phyloP scores from a whole-genome alignment of 2,888 invertebrate genomes.

The Cephus nigrinus region DNA sequence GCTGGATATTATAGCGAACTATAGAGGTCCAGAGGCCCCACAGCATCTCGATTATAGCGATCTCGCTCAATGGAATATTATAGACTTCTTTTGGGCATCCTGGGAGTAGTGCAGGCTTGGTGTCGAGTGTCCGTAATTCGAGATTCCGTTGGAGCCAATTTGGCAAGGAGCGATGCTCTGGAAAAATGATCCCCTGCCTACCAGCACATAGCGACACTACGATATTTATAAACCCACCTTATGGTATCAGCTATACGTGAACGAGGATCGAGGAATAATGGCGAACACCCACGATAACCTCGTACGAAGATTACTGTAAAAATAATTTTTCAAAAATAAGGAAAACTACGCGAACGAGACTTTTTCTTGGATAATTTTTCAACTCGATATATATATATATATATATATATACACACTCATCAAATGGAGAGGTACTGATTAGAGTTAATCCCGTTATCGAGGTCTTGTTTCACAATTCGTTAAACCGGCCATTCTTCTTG shows the following conservation, averaged over 20 bases:
- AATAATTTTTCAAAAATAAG: neutral
- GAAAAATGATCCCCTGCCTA: slow-evolving; percentile 56
- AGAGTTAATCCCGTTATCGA: neutral
- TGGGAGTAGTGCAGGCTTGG: slow-evolving; percentile 23
- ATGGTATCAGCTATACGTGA: neutral
- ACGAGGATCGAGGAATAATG: neutral
- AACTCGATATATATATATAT: neutral
- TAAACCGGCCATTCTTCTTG: neutral
- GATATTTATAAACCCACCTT: neutral
- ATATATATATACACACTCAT: neutral
- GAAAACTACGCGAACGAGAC: neutral
- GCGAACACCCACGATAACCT: neutral
- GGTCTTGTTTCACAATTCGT: neutral
- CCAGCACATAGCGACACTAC: slow-evolving; percentile 27
- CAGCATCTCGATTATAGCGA: slow-evolving; percentile 48
- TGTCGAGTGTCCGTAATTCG: slow-evolving; percentile 58
- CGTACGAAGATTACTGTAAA: neutral
- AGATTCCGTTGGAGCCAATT: slow-evolving; percentile 60
- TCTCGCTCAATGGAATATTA: slow-evolving; percentile 49
- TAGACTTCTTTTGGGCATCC: slow-evolving; percentile 33
- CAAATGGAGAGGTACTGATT: neutral
- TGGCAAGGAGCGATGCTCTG: slow-evolving; percentile 38
- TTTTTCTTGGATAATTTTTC: neutral
- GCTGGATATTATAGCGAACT: slow-evolving; percentile 26
- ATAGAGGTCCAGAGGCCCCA: slow-evolving; percentile 21